Evolutionary conservation across 2,888 invertebrate species (phyloP).

Genomic region (Gymnocheta viridis): DNA sequence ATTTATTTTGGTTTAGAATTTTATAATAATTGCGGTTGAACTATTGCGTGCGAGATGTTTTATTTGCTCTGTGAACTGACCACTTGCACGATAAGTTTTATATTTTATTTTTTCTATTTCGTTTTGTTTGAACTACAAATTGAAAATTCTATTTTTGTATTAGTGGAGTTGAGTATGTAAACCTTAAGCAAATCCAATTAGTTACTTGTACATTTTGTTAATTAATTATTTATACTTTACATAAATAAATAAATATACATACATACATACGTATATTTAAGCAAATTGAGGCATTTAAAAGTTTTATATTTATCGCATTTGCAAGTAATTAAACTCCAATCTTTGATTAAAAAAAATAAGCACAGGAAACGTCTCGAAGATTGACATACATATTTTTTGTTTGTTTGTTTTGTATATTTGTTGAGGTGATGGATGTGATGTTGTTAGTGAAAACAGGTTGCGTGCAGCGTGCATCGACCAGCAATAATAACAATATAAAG

Average conservation of each 20-base stretch:
- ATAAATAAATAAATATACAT: not conserved
- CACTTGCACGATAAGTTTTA: constrained; percentile 60
- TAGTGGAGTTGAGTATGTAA: not conserved
- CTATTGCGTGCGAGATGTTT: constrained; percentile 43
- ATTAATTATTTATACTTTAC: constrained; percentile 11
- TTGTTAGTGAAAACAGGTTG: not conserved
- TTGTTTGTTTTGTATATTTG: not conserved
- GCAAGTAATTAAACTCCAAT: not conserved
- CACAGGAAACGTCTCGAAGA: constrained; percentile 5
- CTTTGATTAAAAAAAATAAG: not conserved
- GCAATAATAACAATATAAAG: not conserved
- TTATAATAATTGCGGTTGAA: constrained; percentile 32
- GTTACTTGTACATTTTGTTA: not conserved
- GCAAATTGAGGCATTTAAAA: not conserved
- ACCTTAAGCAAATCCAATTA: constrained; percentile 26
- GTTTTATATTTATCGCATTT: not conserved
- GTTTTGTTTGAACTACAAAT: not conserved
- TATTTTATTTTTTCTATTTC: not conserved
- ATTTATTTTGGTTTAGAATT: constrained; percentile 50
- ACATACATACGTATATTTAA: not conserved
- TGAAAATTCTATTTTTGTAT: constrained; percentile 20
- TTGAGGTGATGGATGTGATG: too few relatives aligned
- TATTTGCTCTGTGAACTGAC: constrained; percentile 61
- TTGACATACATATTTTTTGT: not conserved
- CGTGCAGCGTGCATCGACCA: constrained; percentile 15